Conservation (phyloP, 2,888 invertebrate genomes). For the Microctonus hyperodae region DNA sequence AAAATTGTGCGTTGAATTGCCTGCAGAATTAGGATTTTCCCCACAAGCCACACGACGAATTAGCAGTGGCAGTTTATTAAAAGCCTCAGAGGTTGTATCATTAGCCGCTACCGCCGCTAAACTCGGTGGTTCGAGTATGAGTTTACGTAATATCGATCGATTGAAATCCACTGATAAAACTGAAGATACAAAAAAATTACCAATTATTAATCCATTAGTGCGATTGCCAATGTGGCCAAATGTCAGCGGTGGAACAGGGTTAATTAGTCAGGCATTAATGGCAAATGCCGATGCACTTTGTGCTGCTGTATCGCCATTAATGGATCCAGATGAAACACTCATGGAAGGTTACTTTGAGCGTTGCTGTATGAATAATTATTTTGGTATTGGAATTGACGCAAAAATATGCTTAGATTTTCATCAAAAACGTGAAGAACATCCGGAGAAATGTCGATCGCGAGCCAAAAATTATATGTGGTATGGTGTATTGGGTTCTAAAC, state of each 20-base stretch:
- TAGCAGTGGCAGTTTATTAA: constrained; percentile 89
- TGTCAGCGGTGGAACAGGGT: constrained; percentile 78
- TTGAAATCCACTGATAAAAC: constrained; percentile 68
- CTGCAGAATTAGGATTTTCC: constrained; percentile 71
- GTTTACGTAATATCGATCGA: constrained; percentile 55
- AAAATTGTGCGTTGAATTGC: constrained; percentile 62
- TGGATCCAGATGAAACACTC: constrained; percentile 90
- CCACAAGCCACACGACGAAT: constrained; percentile 88
- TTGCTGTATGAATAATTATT: constrained; percentile 99
- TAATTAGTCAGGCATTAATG: constrained; percentile 92
- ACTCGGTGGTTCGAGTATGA: constrained; percentile 60
- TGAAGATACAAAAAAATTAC: constrained; percentile 71
- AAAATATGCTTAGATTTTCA: constrained; percentile 97
- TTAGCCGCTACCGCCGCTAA: constrained; percentile 70
- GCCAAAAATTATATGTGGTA: constrained; percentile 98
- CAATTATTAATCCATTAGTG: constrained; percentile 90
- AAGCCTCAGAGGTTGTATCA: constrained; percentile 72
- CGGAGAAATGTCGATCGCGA: constrained; percentile 92
- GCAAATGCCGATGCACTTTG: constrained; percentile 97
- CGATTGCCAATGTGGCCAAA: constrained; percentile 88
- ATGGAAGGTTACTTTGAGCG: constrained; percentile 90
- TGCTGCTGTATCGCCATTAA: constrained; percentile 93
- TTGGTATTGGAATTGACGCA: constrained; percentile 97
- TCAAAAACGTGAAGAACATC: constrained; percentile 95
- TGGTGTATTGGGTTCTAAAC: constrained; percentile 81